phyloP scores from a whole-genome alignment of 2,113 vertebrate genomes.

The Paracanthobrama guichenoti region DNA sequence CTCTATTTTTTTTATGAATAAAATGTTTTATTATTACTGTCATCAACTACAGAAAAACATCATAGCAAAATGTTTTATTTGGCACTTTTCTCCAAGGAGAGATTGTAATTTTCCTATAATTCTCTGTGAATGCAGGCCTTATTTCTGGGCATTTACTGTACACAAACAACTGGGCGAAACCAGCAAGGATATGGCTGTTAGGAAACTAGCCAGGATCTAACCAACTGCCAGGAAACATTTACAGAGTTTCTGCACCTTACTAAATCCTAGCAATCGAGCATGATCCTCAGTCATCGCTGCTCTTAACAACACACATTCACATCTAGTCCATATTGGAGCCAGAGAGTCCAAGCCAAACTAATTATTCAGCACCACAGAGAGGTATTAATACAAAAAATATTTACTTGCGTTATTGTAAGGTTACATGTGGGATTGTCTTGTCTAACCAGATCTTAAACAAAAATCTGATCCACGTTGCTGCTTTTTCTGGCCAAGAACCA shows the following conservation, averaged over 20 bases:
- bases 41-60: not conserved
- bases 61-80: not conserved
- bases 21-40: not conserved
- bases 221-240: conserved; percentile 51
- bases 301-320: conserved; percentile 36
- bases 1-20: not conserved
- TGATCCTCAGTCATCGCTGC: conserved; percentile 41
- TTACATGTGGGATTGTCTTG: conserved; percentile 1
- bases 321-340: conserved; percentile 55
- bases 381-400: conserved; percentile 35
- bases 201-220: conserved; percentile 13
- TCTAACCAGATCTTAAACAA: not conserved
- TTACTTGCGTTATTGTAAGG: conserved; percentile 35
- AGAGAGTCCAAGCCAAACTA: conserved; percentile 46
- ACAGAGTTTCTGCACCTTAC: conserved; percentile 47
- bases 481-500: not conserved
- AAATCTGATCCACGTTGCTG: not conserved
- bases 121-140: conserved; percentile 14
- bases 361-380: conserved; percentile 40
- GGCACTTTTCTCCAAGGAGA: not conserved
- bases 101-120: conserved; percentile 19
- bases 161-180: conserved; percentile 24
- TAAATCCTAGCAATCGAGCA: conserved; percentile 42
- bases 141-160: conserved; percentile 25
- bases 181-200: conserved; percentile 19